Conservation (phyloP, 1,140 invertebrate species). For the Amyelois transitella region DNA sequence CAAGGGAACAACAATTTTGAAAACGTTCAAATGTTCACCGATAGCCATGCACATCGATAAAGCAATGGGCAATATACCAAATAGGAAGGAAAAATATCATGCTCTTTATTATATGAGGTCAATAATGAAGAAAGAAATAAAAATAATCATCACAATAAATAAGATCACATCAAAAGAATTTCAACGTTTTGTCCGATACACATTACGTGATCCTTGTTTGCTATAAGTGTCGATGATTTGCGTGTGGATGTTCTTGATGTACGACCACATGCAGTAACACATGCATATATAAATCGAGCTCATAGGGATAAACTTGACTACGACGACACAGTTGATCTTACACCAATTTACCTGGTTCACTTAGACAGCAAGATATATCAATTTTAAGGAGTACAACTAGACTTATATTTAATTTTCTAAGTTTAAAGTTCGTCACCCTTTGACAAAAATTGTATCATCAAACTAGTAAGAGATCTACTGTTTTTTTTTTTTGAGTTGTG, state of each 20-base stretch:
- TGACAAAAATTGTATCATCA: neutral
- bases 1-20: slow-evolving; percentile 42
- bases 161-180: slow-evolving; percentile 35
- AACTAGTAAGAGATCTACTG: neutral
- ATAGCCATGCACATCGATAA: slow-evolving; percentile 66
- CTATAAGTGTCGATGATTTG: slow-evolving; percentile 17
- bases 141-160: slow-evolving; percentile 32
- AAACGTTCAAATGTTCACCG: slow-evolving; percentile 37
- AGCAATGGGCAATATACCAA: slow-evolving; percentile 33
- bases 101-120: slow-evolving; percentile 61
- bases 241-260: slow-evolving; percentile 19
- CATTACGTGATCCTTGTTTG: slow-evolving; percentile 17
- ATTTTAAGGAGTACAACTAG: slow-evolving; percentile 1
- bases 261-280: slow-evolving; percentile 34
- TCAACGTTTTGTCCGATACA: slow-evolving; percentile 4
- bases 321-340: slow-evolving; percentile 28
- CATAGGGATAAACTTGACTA: slow-evolving; percentile 24
- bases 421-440: slow-evolving; percentile 10
- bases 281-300: slow-evolving; percentile 34
- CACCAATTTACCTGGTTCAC: slow-evolving; percentile 43
- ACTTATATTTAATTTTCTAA: neutral
- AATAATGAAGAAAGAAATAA: slow-evolving; percentile 30
- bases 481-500: neutral
- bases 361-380: slow-evolving; percentile 39
- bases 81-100: slow-evolving; percentile 39